phyloP scores from a whole-genome alignment of 2,888 invertebrate genomes.

The Clepsis dumicolana region DNA sequence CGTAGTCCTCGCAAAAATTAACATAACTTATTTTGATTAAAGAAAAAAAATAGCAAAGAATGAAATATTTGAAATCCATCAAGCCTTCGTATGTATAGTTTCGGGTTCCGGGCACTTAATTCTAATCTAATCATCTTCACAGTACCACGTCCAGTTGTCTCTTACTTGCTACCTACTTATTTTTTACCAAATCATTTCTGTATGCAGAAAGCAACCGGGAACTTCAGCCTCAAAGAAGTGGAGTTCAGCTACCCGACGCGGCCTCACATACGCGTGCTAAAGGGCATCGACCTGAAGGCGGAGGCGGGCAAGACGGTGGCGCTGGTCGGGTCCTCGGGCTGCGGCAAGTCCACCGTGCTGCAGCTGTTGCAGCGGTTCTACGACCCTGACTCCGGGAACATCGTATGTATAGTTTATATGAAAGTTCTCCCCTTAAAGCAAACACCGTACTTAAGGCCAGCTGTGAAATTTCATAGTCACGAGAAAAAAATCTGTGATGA shows the following conservation, averaged over 20 bases:
- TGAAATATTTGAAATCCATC: too few species aligned
- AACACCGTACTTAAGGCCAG: background rate
- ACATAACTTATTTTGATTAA: too few species aligned
- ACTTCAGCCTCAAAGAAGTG: constrained; percentile 87
- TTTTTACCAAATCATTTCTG: background rate
- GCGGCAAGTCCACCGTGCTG: constrained; percentile 93
- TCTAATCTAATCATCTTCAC: too few species aligned
- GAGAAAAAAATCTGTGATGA: background rate
- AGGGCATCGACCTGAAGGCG: constrained; percentile 88
- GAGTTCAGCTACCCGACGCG: constrained; percentile 94
- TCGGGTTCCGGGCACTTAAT: too few species aligned
- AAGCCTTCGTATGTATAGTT: too few species aligned
- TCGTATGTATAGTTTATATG: constrained; percentile 63
- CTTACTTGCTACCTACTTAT: too few species aligned
- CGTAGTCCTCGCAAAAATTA: constrained; percentile 1
- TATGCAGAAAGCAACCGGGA: constrained; percentile 86
- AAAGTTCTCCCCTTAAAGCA: background rate
- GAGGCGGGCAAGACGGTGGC: constrained; percentile 92
- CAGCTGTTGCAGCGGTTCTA: constrained; percentile 93
- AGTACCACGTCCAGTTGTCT: too few species aligned
- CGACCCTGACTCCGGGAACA: constrained; percentile 89
- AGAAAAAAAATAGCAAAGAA: too few species aligned
- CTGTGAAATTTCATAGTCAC: background rate
- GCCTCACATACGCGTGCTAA: constrained; percentile 89
- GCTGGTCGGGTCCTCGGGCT: constrained; percentile 90